Evolutionary conservation across 2,113 vertebrate genomes (phyloP).

Genomic region (Nyctereutes procyonoides): DNA sequence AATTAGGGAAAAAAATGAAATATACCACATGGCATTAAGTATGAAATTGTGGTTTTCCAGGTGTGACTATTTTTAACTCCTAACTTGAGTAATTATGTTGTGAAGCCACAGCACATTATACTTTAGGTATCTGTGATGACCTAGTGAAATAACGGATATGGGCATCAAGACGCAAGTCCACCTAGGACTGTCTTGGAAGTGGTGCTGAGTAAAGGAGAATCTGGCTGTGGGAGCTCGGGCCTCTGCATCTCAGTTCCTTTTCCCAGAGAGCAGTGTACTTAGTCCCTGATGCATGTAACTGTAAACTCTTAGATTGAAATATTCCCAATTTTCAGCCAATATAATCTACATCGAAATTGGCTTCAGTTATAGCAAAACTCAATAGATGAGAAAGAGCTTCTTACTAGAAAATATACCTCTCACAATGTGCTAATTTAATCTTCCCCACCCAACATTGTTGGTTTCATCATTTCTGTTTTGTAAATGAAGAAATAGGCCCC

Average conservation of each 20-base stretch:
- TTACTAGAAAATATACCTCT: neutral
- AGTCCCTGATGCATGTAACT: too few species aligned
- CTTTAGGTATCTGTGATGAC: neutral
- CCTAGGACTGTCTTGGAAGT: neutral
- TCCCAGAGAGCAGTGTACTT: neutral
- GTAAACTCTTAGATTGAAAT: neutral
- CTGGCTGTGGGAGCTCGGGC: neutral
- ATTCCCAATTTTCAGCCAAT: neutral
- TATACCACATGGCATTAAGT: neutral
- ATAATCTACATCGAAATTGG: neutral
- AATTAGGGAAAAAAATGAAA: constrained; percentile 63
- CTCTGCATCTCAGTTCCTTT: neutral
- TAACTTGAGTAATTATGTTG: neutral
- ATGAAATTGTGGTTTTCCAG: constrained; percentile 2
- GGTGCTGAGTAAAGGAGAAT: neutral
- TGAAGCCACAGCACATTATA: neutral
- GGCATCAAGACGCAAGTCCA: neutral
- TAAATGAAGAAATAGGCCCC: neutral
- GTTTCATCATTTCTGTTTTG: neutral
- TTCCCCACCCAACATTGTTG: neutral
- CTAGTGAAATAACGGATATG: neutral
- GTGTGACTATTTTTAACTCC: neutral
- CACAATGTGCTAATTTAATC: neutral
- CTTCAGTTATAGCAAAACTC: neutral
- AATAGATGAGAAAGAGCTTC: neutral